phyloP scores from a whole-genome alignment of 2,888 invertebrate genomes.

The Escarpia spicata region DNA sequence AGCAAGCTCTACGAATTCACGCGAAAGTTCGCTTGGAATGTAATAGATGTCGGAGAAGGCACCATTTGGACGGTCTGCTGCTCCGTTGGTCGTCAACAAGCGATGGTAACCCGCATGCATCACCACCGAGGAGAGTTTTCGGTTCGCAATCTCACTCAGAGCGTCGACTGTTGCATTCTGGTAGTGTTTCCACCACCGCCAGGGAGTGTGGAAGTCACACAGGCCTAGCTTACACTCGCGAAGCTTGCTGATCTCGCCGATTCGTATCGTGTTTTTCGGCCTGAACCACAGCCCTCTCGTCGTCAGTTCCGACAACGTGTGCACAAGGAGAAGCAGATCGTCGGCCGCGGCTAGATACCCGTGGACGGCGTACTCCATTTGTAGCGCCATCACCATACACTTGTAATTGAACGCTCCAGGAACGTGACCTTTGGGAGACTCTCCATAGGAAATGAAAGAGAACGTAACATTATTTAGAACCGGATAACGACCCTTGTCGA shows the following conservation, averaged over 20 bases:
- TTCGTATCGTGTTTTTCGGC: conserved; percentile 32
- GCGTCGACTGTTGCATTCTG: conserved; percentile 26
- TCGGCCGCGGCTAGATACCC: conserved; percentile 42
- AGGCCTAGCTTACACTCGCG: conserved; percentile 41
- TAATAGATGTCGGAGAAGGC: conserved; percentile 43
- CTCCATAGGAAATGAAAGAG: conserved; percentile 37
- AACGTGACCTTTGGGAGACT: conserved; percentile 33
- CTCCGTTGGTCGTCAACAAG: conserved; percentile 35
- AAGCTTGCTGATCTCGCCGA: conserved; percentile 36
- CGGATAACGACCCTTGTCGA: conserved; percentile 23
- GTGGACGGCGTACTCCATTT: conserved; percentile 33
- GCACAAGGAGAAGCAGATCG: conserved; percentile 37
- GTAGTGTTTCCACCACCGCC: conserved; percentile 43
- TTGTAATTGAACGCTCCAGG: conserved; percentile 42
- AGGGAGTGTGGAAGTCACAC: conserved; percentile 41
- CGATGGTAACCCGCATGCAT: conserved; percentile 35
- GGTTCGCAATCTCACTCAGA: conserved; percentile 26
- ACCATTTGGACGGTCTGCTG: conserved; percentile 34
- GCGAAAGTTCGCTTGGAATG: conserved; percentile 37
- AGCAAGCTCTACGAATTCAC: conserved; percentile 33
- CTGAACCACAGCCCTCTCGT: conserved; percentile 36
- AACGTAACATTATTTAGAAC: conserved; percentile 28
- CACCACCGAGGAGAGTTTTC: neutral
- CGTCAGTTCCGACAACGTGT: conserved; percentile 23
- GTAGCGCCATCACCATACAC: conserved; percentile 36